Evolutionary conservation across 2,797 vertebrate genomes (phyloP), one percentile per base, ranked within the genome.

Genomic region (Borostomias antarcticus): DNA sequence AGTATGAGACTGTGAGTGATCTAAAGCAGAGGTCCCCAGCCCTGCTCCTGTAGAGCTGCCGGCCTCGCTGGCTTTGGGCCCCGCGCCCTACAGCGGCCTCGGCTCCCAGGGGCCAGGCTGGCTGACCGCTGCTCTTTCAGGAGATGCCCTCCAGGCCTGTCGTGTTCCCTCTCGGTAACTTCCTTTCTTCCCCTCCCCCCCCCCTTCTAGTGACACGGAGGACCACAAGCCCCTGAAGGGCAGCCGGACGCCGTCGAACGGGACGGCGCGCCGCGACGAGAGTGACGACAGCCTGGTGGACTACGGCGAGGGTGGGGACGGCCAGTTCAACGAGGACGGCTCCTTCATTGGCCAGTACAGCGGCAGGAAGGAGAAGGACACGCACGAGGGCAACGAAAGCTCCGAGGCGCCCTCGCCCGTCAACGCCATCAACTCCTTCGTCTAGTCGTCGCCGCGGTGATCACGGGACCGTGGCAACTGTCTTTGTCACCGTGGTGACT

Each of bases 381-480:
- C 96, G 0, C 95, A 94, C 0, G 97, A 99, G 92, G 97, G 97
- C 84, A 98, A 98, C 26, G 97, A 98, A 89, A 99, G 97, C 81
- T 99, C 97, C 0, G 96, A 98, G 86, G 97, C 97, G 58, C 97
- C 97, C 21, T 99, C 97, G 81, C 97, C 97, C 1, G 95, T 99
- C 89, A 99, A 99, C 47, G 97, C 97, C 85, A 98, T 98, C 96
- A 99, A 99, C 92, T 98, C 97, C 5, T 98, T 99, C 74, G 96
- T 99, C 88, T 98, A 94, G 89, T 5, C 2, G 57, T 23, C 29
- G n/a, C 32, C 15, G 19, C 48, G 43, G 35, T 23, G 19, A 43
- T 43, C 40, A 50, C 25, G 43, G 62, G 64, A 63, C 76, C 57
- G 32, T 10, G 30, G 71, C 75, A 75, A 66, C 74, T 52, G 66